Base-by-base conservation (phyloP, 1,140 invertebrate genomes). In the Dreissena rostriformis region DNA sequence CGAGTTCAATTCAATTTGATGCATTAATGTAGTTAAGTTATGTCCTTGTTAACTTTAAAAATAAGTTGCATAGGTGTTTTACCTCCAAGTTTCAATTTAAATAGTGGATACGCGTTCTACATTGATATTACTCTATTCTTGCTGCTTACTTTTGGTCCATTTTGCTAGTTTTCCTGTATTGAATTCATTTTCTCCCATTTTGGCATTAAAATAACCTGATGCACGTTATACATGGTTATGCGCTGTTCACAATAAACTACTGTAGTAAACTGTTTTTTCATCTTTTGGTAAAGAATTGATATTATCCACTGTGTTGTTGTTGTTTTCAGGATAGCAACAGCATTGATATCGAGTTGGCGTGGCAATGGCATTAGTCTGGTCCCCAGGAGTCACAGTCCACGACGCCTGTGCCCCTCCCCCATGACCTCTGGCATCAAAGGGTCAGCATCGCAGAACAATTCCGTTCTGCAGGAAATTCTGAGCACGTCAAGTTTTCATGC, bases 241-340 rank as follows among this genome's bases (percentile, higher is more conserved):
- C n/a, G n/a, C n/a, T n/a, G n/a, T n/a, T n/a, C n/a, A n/a, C n/a
- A n/a, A n/a, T n/a, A n/a, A n/a, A n/a, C n/a, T n/a, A n/a, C n/a
- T 24, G 24, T 12, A 24, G 2, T n/a, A 5, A 63, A 12, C 57
- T 12, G 2, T 11, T 1, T 63, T 63, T 19, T 63, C 24, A 14
- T 28, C 6, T 17, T 76, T 22, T 1, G 4, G 6, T 22, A 11
- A 17, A 24, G 22, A n/a, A 12, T 63, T 11, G 6, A n/a, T 55
- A 22, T 57, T 12, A 52, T 8, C 39, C 2, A 39, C 8, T 39
- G 39, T 5, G 2, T 5, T 39, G 39, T 39, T 39, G 39, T 29
- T 63, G 84, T 68, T 86, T 83, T 29, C 84, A 92, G 91, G 91
- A 93, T 77, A 92, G 91, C 70, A 93, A 90, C 39, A 92, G 90